Evolutionary conservation across 2,888 invertebrate species (phyloP).

Genomic region (Pheosia tremula): DNA sequence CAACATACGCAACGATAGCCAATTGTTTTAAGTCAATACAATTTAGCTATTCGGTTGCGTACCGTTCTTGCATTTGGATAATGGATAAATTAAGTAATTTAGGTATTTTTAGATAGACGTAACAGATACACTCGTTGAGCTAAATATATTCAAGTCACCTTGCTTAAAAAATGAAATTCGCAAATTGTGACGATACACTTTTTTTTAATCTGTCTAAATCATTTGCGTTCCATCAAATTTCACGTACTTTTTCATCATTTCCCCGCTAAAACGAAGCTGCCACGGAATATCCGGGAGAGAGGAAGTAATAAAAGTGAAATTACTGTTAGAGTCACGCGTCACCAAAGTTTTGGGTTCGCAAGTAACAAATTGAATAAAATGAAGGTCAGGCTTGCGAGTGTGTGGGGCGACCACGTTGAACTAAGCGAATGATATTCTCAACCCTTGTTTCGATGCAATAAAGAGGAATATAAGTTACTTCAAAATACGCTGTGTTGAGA

Average conservation of each 20-base stretch:
- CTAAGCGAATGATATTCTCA: constrained; percentile 19
- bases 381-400: constrained; percentile 62
- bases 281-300: constrained; percentile 58
- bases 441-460: background rate
- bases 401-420: constrained; percentile 39
- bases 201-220: background rate
- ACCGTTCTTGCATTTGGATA: too few species aligned
- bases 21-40: too few species aligned
- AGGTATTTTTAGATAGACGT: too few species aligned
- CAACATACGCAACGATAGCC: too few species aligned
- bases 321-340: constrained; percentile 78
- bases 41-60: too few species aligned
- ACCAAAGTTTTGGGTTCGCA: constrained; percentile 78
- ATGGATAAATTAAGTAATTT: too few species aligned
- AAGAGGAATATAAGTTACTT: constrained; percentile 2
- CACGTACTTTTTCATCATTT: constrained; percentile 50
- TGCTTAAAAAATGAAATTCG: too few species aligned
- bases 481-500: too few species aligned
- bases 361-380: constrained; percentile 82
- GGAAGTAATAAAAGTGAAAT: constrained; percentile 80
- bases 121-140: too few species aligned
- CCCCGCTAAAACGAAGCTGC: constrained; percentile 59
- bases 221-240: constrained; percentile 35
- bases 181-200: too few species aligned
- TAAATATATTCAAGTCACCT: too few species aligned